Evolutionary conservation across 2,888 invertebrate genomes (phyloP).

Genomic region (Miltochrista miniata): DNA sequence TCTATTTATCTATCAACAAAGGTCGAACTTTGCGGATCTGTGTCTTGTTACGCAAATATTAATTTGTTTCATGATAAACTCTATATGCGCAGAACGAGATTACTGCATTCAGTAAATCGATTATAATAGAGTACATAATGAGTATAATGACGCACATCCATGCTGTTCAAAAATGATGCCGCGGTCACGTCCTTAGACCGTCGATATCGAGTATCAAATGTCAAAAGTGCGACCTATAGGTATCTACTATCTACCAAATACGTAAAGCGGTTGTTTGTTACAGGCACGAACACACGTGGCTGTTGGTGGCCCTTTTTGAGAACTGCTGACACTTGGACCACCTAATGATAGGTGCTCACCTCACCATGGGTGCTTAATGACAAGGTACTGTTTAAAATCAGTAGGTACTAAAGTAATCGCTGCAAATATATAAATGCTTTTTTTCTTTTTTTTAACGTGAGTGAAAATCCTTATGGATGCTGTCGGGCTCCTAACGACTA

Average conservation of each 20-base stretch:
- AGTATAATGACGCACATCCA: not conserved
- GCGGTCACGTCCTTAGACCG: not conserved
- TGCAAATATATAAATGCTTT: no score
- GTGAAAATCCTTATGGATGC: no score
- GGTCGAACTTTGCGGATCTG: slow-evolving; percentile 21
- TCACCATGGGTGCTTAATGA: no score
- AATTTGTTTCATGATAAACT: slow-evolving; percentile 14
- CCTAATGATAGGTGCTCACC: no score
- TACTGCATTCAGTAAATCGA: not conserved
- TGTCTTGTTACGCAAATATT: slow-evolving; percentile 11
- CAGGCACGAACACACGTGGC: not conserved
- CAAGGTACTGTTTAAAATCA: no score
- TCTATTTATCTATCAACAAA: slow-evolving; percentile 24
- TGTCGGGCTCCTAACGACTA: no score
- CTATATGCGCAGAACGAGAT: slow-evolving; percentile 11
- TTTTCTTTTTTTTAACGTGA: no score
- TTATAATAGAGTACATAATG: not conserved
- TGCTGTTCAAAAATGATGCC: not conserved
- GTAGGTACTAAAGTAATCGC: no score
- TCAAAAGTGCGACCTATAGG: not conserved
- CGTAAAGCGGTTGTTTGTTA: not conserved
- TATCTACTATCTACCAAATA: not conserved
- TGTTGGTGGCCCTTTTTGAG: not conserved
- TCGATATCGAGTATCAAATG: not conserved
- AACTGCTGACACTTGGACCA: not conserved